Conservation (phyloP, 2,888 invertebrate genomes). For the Calliopum simillimum region DNA sequence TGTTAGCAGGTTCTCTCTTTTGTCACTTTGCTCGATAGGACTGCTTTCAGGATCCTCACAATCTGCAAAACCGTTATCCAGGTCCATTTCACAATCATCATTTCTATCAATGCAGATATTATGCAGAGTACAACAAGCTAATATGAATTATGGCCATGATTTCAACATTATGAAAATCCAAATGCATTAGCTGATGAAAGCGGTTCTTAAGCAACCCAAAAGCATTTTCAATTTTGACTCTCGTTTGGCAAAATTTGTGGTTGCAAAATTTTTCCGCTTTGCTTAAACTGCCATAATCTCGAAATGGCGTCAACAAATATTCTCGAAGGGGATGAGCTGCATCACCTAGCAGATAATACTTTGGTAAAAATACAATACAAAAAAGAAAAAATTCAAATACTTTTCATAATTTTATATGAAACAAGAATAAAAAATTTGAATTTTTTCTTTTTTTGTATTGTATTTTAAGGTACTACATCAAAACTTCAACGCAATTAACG, state of each 20-base stretch:
- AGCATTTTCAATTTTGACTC: slow-evolving; percentile 56
- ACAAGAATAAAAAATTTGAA: no score
- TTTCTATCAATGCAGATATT: no score
- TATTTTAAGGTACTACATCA: no score
- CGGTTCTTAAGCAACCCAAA: slow-evolving; percentile 54
- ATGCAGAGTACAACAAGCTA: slow-evolving; percentile 51
- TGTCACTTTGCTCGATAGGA: background rate
- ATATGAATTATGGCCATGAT: slow-evolving; percentile 48
- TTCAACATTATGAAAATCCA: slow-evolving; percentile 39
- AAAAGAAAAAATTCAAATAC: no score
- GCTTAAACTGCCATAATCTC: slow-evolving; percentile 52
- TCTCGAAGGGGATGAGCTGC: slow-evolving; percentile 38
- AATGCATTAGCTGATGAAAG: slow-evolving; percentile 43
- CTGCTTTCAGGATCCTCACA: background rate
- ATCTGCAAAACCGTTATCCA: no score
- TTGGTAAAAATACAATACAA: slow-evolving; percentile 38
- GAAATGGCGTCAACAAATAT: slow-evolving; percentile 50
- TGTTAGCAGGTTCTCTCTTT: slow-evolving; percentile 13
- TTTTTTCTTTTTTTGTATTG: no score
- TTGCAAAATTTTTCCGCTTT: slow-evolving; percentile 50
- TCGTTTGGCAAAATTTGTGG: slow-evolving; percentile 48
- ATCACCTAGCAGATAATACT: slow-evolving; percentile 41
- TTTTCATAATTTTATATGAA: no score
- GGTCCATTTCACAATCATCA: slow-evolving; percentile 49
- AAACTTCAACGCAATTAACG: no score